Evolutionary conservation across 2,797 vertebrate species (phyloP), one percentile per base, ranked within the genome.

Genomic region (Ciconia nigra): DNA sequence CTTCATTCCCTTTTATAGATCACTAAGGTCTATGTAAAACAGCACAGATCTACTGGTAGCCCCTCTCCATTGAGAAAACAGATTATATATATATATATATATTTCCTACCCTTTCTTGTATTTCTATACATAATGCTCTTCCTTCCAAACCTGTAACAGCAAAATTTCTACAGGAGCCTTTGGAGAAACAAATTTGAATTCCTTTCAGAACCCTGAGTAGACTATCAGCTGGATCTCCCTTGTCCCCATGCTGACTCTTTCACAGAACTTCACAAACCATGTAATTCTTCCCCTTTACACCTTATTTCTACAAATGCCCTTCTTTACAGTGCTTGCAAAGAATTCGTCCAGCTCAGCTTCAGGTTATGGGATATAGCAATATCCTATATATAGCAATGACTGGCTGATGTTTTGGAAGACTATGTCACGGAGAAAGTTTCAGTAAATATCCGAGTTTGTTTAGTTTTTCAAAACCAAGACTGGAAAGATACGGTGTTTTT

Each of bases 401-500:
- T 83, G 86, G 17, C 39, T 66, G 44, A 25, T 65, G 63, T 31
- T 65, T 15, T 92, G 31, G 42, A 52, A 58, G 31, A 61, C 19
- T 2, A 6, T 9, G 6, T 39, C 58, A 51, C 37, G 35, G 33
- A 47, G 21, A 21, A 39, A 29, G 4, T 8, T 52, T 29, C 55
- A 70, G 9, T 51, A 58, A 78, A 66, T 11, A 37, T 12, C 33
- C 37, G 22, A 44, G 22, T 28, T 83, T 77, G 2, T 51, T 83
- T 47, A 57, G 11, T 20, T 72, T 91, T 74, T 47, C 62, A 39
- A 59, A 88, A 42, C 5, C 17, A 63, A 67, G 26, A 26, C 52
- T 63, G 49, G 24, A 62, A 71, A 5, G 10, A 37, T 3, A 13
- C 0, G 3, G 1, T 47, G 17, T 0, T 39, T 14, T 71, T 33